Conservation (phyloP, 2,797 vertebrate genomes). For the Holocentrus rufus region DNA sequence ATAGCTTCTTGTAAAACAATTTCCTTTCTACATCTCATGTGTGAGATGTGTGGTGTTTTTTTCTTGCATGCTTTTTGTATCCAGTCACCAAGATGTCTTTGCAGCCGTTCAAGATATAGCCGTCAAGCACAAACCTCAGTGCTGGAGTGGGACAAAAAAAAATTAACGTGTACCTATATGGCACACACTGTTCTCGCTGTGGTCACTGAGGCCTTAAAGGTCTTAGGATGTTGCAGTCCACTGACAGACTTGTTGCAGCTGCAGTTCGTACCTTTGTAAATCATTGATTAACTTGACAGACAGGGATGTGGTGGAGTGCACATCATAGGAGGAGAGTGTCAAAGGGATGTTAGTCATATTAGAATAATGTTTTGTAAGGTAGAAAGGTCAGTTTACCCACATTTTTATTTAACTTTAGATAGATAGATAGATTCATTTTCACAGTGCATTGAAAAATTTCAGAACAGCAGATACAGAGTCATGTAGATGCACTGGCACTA, state of each 20-base stretch:
- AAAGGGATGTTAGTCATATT: background rate
- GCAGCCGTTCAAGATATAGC: conserved; percentile 32
- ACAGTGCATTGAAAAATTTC: too few species aligned
- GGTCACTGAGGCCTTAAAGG: conserved; percentile 19
- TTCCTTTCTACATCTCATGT: too few species aligned
- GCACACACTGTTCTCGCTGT: conserved; percentile 49
- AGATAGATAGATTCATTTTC: background rate
- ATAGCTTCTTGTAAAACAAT: too few species aligned
- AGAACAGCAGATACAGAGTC: too few species aligned
- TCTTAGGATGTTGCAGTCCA: conserved; percentile 45
- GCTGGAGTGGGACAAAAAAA: conserved; percentile 52
- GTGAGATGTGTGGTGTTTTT: background rate
- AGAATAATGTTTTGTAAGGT: background rate
- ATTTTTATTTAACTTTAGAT: background rate
- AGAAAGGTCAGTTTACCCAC: background rate
- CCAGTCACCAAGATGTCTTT: conserved; percentile 4
- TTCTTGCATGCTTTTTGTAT: background rate
- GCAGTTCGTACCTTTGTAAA: conserved; percentile 27
- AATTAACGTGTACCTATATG: conserved; percentile 50
- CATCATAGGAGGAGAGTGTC: too few species aligned
- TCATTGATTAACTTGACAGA: conserved; percentile 15
- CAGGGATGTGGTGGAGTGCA: too few species aligned
- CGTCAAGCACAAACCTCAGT: conserved; percentile 42
- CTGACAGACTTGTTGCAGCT: conserved; percentile 70
- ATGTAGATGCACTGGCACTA: too few species aligned